Evolutionary conservation across 2,113 vertebrate genomes (phyloP).

Genomic region (Elephantulus edwardii): DNA sequence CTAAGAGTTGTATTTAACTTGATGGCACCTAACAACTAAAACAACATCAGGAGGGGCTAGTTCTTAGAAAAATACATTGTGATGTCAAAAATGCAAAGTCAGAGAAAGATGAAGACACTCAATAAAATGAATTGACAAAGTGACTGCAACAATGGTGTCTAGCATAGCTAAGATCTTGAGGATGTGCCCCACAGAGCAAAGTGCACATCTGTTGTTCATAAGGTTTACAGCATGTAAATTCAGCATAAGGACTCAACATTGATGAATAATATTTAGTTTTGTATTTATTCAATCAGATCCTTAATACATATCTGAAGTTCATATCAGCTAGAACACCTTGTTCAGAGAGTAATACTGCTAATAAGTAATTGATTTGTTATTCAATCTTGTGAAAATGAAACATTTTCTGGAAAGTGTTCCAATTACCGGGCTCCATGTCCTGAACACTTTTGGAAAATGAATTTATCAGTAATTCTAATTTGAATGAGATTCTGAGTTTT

Average conservation of each 20-base stretch:
- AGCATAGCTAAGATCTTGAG: too few relatives aligned
- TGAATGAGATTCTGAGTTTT: constrained; percentile 37
- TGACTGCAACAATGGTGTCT: too few relatives aligned
- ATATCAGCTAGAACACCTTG: constrained; percentile 1
- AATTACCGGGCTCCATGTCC: constrained; percentile 24
- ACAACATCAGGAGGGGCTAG: too few relatives aligned
- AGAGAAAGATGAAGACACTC: background rate
- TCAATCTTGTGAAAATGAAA: constrained; percentile 43
- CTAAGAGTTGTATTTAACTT: too few relatives aligned
- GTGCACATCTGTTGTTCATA: too few relatives aligned
- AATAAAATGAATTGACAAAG: too few relatives aligned
- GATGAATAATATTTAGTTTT: constrained; percentile 8
- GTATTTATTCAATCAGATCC: constrained; percentile 30
- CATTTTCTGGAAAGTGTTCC: constrained; percentile 33
- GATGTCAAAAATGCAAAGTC: background rate
- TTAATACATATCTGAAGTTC: background rate
- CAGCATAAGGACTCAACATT: background rate
- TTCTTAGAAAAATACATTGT: too few relatives aligned
- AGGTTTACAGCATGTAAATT: too few relatives aligned
- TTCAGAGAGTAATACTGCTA: constrained; percentile 2
- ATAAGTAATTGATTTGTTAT: constrained; percentile 58
- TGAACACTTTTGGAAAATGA: constrained; percentile 4
- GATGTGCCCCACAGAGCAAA: background rate
- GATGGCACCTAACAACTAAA: too few relatives aligned
- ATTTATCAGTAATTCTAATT: constrained; percentile 22